These are phyloP conservation scores for Nasua narica DNA, from an alignment of 2,797 vertebrate genomes.

Conservation along the genomic window DNA sequence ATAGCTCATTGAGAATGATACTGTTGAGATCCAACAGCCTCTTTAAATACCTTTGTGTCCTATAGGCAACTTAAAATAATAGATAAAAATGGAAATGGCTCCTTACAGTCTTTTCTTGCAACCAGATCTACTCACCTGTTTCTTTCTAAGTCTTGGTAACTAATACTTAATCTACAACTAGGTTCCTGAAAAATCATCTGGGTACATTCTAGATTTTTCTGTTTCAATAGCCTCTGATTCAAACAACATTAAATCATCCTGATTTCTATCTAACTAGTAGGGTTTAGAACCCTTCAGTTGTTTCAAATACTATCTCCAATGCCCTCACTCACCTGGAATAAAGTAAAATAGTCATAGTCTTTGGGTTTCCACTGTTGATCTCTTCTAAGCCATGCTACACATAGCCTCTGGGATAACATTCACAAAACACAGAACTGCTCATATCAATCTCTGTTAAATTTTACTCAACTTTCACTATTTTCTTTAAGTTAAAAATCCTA, in stretches of 20 bases:
- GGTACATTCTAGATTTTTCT: neutral
- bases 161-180: neutral
- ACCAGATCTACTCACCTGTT: neutral
- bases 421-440: neutral
- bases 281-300: neutral
- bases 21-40: neutral
- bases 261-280: neutral
- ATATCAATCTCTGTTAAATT: neutral
- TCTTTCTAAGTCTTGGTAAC: neutral
- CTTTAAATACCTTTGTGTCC: neutral
- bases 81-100: neutral
- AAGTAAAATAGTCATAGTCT: neutral
- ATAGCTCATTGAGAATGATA: neutral
- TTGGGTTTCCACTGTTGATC: neutral
- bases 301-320: neutral
- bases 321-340: neutral
- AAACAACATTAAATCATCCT: neutral
- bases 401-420: neutral
- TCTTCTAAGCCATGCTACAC: neutral
- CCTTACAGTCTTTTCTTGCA: neutral
- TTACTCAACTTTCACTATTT: neutral
- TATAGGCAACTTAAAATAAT: neutral
- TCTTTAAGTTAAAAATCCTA: neutral
- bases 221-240: neutral
- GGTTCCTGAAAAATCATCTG: neutral